Conservation (phyloP, 2,888 invertebrate species). For the Sepioteuthis lessoniana region DNA sequence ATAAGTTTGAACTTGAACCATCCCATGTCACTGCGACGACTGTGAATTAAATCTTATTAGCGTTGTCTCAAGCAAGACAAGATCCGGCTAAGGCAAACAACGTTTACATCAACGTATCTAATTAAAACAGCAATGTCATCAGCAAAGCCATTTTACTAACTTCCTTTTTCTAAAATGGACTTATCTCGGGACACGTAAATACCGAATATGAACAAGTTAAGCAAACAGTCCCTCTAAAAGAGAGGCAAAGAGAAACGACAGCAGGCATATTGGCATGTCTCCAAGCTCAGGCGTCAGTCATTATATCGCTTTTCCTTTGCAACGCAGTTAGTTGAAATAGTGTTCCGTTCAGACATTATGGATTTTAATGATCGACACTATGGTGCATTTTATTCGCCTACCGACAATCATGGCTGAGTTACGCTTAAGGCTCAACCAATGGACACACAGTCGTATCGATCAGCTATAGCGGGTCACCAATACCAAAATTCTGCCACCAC, state of each 20-base stretch:
- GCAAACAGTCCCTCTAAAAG: background rate
- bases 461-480: background rate
- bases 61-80: background rate
- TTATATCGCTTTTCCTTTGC: background rate
- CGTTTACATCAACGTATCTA: background rate
- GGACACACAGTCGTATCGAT: background rate
- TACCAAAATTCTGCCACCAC: background rate
- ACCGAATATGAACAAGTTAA: background rate
- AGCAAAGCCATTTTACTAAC: background rate
- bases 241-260: background rate
- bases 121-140: background rate
- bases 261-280: background rate
- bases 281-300: background rate
- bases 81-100: background rate
- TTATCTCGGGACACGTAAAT: background rate
- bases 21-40: too few relatives aligned
- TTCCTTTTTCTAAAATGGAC: background rate
- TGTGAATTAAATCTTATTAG: too few relatives aligned
- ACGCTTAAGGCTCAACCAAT: background rate
- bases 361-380: slow-evolving; percentile 10
- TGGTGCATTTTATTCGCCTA: background rate
- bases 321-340: slow-evolving; percentile 18
- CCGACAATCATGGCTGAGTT: background rate
- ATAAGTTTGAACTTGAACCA: too few relatives aligned
- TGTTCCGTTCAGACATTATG: background rate